Evolutionary conservation across 2,888 invertebrate species (phyloP).

Genomic region (Helleia helle): DNA sequence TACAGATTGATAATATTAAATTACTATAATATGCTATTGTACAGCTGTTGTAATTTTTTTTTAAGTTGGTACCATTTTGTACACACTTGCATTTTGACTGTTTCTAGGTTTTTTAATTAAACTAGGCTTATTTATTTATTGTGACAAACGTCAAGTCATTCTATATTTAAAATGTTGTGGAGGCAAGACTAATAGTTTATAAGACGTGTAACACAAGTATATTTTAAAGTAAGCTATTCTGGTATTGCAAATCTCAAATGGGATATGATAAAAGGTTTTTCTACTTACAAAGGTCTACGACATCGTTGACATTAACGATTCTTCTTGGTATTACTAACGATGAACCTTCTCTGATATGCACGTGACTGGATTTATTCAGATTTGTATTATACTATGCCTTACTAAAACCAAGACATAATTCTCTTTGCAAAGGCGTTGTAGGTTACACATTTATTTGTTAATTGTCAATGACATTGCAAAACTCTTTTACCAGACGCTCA

Average conservation of each 20-base stretch:
- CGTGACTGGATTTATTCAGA: slow-evolving; percentile 13
- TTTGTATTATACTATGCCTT: slow-evolving; percentile 5
- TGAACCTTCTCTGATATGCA: slow-evolving; percentile 12
- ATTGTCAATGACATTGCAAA: slow-evolving; percentile 12
- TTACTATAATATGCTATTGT: too few species aligned
- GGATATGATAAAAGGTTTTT: background rate
- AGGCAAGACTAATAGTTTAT: too few species aligned
- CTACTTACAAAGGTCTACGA: background rate
- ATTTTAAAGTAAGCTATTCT: too few species aligned
- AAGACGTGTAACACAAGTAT: too few species aligned
- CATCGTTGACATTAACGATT: background rate
- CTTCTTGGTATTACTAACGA: slow-evolving; percentile 9
- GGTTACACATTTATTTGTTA: background rate
- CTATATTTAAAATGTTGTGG: too few species aligned
- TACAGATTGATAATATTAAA: too few species aligned
- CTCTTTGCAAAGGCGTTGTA: background rate
- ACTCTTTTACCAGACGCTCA: slow-evolving; percentile 17
- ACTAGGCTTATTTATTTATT: too few species aligned
- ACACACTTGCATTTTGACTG: too few species aligned
- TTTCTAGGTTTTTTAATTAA: too few species aligned
- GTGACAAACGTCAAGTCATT: too few species aligned
- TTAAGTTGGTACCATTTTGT: too few species aligned
- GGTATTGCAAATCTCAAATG: background rate
- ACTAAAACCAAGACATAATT: background rate
- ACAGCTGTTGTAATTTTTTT: too few species aligned